Percentiles rank a stretch among this genome's conserved stretches.
Conservation (phyloP, 2,113 vertebrate genomes). For the Odontesthes bonariensis region DNA sequence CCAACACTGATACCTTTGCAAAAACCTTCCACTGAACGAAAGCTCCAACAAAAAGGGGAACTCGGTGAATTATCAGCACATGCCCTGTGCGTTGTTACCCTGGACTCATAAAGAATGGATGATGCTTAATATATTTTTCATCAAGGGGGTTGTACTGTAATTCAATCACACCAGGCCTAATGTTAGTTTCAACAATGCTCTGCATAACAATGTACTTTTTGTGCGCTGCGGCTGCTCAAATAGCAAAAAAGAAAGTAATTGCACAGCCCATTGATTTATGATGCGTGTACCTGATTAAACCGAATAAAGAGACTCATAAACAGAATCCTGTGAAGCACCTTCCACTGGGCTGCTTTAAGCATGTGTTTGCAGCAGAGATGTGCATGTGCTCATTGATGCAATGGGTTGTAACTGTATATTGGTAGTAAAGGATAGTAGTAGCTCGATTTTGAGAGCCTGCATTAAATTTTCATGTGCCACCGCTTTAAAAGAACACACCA, state of each 20-base stretch:
- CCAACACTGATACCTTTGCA: no score
- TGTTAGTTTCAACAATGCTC: not conserved
- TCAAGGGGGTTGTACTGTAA: constrained; percentile 42
- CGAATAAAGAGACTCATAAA: constrained; percentile 38
- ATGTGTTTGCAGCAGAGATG: constrained; percentile 8
- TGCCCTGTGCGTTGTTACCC: constrained; percentile 18
- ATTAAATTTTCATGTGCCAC: constrained; percentile 35
- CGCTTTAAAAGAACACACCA: constrained; percentile 25
- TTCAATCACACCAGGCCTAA: constrained; percentile 36
- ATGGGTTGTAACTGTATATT: constrained; percentile 8
- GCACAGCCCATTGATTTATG: constrained; percentile 49
- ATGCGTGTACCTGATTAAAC: constrained; percentile 43
- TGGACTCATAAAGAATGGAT: constrained; percentile 60
- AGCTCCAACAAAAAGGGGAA: not conserved
- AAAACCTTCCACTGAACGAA: not conserved
- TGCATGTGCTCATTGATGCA: not conserved
- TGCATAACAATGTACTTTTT: constrained; percentile 9
- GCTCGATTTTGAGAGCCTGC: constrained; percentile 33
- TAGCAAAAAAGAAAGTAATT: constrained; percentile 33
- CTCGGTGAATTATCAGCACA: not conserved
- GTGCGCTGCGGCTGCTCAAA: constrained; percentile 27
- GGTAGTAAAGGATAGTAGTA: not conserved
- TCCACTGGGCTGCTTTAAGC: constrained; percentile 20
- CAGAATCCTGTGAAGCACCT: constrained; percentile 25
- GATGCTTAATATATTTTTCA: constrained; percentile 58